Conservation (phyloP, 2,113 vertebrate species). For the Oceanodroma tethys region DNA sequence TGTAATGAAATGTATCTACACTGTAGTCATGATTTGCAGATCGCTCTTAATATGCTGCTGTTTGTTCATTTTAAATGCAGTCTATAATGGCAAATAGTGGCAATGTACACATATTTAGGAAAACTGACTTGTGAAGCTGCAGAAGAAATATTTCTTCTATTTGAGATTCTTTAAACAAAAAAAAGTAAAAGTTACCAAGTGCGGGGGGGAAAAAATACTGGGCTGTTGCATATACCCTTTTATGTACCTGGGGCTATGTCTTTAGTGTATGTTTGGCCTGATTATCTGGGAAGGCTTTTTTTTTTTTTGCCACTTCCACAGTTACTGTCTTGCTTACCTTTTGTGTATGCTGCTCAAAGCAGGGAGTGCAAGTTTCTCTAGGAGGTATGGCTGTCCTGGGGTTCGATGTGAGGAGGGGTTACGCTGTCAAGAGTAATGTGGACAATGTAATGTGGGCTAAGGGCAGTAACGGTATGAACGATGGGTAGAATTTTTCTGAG, state of each 20-base stretch:
- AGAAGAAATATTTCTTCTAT: background rate
- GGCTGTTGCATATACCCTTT: background rate
- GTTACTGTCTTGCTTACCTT: background rate
- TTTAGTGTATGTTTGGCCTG: background rate
- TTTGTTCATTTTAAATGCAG: background rate
- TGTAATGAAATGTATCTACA: background rate
- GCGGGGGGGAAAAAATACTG: background rate
- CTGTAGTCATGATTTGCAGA: background rate
- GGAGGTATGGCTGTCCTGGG: background rate
- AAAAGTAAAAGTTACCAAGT: background rate
- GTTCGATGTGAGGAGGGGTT: background rate
- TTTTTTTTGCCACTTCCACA: background rate
- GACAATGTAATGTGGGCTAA: background rate
- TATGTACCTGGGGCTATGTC: background rate
- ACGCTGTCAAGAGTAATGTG: background rate
- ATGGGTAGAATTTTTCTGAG: background rate
- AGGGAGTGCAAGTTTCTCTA: background rate
- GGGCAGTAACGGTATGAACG: background rate
- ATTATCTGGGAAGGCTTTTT: background rate
- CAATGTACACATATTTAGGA: background rate
- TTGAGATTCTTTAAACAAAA: background rate
- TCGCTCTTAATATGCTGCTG: background rate
- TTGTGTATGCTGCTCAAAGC: fast-evolving
- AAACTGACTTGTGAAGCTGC: background rate
- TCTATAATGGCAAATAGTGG: background rate